Evolutionary conservation across 2,113 vertebrate genomes (phyloP).

Genomic region (Verasper variegatus): DNA sequence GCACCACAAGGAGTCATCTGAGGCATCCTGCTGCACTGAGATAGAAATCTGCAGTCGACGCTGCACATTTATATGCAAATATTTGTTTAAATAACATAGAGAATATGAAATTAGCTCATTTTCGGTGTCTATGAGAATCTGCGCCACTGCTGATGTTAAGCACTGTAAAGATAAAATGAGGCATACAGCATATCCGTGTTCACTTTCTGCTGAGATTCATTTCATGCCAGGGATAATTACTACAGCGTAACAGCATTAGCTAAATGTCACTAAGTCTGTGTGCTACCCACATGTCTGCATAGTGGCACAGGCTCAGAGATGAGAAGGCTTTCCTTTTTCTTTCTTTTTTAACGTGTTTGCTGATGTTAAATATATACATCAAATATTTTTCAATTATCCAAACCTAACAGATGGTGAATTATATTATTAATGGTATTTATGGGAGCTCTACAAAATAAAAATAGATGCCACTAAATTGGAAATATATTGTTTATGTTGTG

Average conservation of each 20-base stretch:
- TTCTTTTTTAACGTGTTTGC: not conserved
- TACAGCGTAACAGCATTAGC: slow-evolving; percentile 20
- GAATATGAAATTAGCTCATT: slow-evolving; percentile 2
- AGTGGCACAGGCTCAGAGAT: not conserved
- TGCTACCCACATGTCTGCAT: not conserved
- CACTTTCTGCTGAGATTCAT: slow-evolving; percentile 16
- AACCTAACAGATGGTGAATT: slow-evolving; percentile 1
- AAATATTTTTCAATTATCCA: not conserved
- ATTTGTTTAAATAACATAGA: slow-evolving; percentile 13
- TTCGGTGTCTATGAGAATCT: slow-evolving; percentile 15
- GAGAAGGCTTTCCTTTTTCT: no score
- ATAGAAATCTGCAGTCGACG: not conserved
- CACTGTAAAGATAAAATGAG: not conserved
- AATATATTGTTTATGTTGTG: not conserved
- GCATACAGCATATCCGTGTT: slow-evolving; percentile 1
- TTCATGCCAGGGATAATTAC: slow-evolving; percentile 17
- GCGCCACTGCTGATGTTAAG: slow-evolving; percentile 20
- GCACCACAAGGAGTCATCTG: slow-evolving; percentile 34
- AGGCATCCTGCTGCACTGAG: slow-evolving; percentile 30
- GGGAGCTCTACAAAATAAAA: not conserved
- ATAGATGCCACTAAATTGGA: not conserved
- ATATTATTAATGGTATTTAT: not conserved
- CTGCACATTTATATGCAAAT: slow-evolving; percentile 44
- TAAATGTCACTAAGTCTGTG: slow-evolving; percentile 47
- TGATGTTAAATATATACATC: not conserved